Evolutionary conservation across 2,113 vertebrate genomes (phyloP).

Genomic region (Mesocricetus auratus): DNA sequence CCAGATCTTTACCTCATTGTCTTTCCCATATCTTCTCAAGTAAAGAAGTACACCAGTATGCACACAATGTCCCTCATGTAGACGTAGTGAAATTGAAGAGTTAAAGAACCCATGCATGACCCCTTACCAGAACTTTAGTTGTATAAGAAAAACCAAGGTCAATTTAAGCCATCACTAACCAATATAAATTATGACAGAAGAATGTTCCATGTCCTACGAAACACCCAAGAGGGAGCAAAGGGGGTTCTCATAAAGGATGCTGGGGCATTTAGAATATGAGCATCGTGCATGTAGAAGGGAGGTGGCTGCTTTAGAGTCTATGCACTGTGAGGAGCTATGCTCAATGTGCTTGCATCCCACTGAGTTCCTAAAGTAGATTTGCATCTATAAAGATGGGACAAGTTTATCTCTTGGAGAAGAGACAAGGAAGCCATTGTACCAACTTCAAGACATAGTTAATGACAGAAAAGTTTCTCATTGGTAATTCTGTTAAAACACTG

Average conservation of each 20-base stretch:
- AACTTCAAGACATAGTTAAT: not conserved
- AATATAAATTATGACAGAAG: not conserved
- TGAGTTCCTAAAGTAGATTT: not conserved
- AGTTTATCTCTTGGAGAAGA: not conserved
- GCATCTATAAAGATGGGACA: too few relatives aligned
- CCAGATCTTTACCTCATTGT: not conserved
- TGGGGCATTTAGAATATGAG: not conserved
- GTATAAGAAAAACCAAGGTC: not conserved
- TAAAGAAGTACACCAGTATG: not conserved
- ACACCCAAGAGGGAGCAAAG: not conserved
- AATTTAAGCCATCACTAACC: not conserved
- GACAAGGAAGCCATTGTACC: not conserved
- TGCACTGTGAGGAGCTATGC: not conserved
- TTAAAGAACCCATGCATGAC: not conserved
- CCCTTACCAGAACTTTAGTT: not conserved
- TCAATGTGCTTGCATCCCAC: not conserved
- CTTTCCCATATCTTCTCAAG: not conserved
- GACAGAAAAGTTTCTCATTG: not conserved
- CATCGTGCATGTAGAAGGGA: not conserved
- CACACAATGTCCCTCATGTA: not conserved
- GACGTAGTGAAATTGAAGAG: not conserved
- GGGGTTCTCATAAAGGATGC: not conserved
- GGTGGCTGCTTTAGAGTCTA: not conserved
- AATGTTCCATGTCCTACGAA: not conserved
- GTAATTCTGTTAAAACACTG: not conserved